phyloP scores from a whole-genome alignment of 2,888 invertebrate genomes.

The Acleris laterana region DNA sequence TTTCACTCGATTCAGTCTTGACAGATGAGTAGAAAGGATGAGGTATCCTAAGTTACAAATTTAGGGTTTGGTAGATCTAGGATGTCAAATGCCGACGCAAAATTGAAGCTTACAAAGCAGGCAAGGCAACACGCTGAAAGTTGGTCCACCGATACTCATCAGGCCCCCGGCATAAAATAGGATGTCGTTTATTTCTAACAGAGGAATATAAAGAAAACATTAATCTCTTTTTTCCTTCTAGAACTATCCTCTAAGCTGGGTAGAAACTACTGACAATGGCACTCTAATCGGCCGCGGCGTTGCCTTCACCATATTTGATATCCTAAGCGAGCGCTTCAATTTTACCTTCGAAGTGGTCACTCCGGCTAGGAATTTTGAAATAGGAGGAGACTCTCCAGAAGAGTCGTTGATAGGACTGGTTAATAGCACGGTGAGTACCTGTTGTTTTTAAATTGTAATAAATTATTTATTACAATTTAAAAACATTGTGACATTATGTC shows the following conservation, averaged over 20 bases:
- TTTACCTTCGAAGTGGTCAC: slow-evolving; percentile 89
- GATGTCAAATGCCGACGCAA: no score
- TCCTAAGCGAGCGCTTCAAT: slow-evolving; percentile 87
- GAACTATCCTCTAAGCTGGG: slow-evolving; percentile 87
- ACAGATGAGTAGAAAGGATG: no score
- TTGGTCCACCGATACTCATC: no score
- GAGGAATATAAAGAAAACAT: background rate
- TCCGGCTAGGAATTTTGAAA: slow-evolving; percentile 85
- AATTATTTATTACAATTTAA: no score
- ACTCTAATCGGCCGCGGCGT: slow-evolving; percentile 87
- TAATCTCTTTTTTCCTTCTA: slow-evolving; percentile 52
- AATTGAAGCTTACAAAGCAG: no score
- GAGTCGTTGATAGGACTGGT: slow-evolving; percentile 87
- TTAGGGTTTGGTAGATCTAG: no score
- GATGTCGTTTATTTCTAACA: no score
- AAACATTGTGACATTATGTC: no score
- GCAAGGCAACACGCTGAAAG: no score
- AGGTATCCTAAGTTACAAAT: no score
- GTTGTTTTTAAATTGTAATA: background rate
- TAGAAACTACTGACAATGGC: slow-evolving; percentile 75
- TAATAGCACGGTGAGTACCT: slow-evolving; percentile 81
- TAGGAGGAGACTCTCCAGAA: slow-evolving; percentile 82
- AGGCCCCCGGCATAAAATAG: no score
- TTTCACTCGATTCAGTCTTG: no score
- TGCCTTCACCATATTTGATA: slow-evolving; percentile 88